phyloP scores from a whole-genome alignment of 2,888 invertebrate genomes.

The Drosophila subquinaria region DNA sequence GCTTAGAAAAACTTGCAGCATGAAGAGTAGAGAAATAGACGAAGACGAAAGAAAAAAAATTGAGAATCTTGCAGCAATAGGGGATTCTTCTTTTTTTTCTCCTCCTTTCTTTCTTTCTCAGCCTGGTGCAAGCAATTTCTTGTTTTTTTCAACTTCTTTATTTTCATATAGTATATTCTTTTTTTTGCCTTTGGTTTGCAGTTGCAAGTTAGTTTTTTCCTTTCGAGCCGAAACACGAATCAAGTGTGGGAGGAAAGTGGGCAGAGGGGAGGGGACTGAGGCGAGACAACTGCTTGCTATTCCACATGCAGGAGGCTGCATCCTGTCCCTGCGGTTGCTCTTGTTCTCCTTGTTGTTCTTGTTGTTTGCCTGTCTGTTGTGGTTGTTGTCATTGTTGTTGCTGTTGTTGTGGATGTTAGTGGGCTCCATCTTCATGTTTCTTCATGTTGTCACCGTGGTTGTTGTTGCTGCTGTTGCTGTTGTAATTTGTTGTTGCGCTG shows the following conservation, averaged over 20 bases:
- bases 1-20: constrained; percentile 68
- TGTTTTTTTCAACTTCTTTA: constrained; percentile 20
- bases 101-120: constrained; percentile 9
- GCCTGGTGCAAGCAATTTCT: constrained; percentile 41
- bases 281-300: constrained; percentile 68
- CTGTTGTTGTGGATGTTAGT: constrained; percentile 56
- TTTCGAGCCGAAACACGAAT: constrained; percentile 40
- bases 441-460: constrained; percentile 67
- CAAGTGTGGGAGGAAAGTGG: constrained; percentile 11
- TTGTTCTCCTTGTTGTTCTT: constrained; percentile 30
- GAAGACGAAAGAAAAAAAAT: constrained; percentile 2
- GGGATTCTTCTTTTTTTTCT: constrained; percentile 36
- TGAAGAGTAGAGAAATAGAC: constrained; percentile 11
- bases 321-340: constrained; percentile 46
- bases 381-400: constrained; percentile 23
- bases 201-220: constrained; percentile 49
- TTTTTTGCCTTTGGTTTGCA: constrained; percentile 55
- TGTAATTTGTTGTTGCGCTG: constrained; percentile 47
- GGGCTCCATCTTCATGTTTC: constrained; percentile 71
- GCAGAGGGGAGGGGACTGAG: background rate
- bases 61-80: constrained; percentile 62
- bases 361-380: constrained; percentile 14
- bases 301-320: constrained; percentile 59
- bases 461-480: constrained; percentile 28
- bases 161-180: constrained; percentile 20